phyloP scores from a whole-genome alignment of 2,113 vertebrate species.

The Colossoma macropomum region DNA sequence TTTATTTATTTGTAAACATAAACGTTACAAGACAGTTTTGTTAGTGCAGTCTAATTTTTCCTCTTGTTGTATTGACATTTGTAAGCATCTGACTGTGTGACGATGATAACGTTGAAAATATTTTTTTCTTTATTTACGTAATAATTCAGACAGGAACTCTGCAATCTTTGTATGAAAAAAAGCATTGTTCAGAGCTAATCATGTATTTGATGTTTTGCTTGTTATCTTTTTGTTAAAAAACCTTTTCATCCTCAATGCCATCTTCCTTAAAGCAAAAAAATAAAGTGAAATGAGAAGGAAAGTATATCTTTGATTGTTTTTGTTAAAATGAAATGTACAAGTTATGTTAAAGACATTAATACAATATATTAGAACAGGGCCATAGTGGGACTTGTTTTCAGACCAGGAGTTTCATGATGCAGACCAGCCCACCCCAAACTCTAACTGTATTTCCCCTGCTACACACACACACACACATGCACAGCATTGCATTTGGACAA shows the following conservation, averaged over 20 bases:
- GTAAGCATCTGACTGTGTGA: constrained; percentile 69
- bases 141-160: constrained; percentile 67
- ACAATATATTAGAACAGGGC: too few relatives aligned
- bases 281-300: constrained; percentile 65
- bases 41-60: constrained; percentile 64
- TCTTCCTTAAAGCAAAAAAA: constrained; percentile 66
- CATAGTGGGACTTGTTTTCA: too few relatives aligned
- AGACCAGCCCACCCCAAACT: too few relatives aligned
- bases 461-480: too few relatives aligned
- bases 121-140: constrained; percentile 67
- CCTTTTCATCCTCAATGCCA: constrained; percentile 58
- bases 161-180: constrained; percentile 55
- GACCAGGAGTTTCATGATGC: too few relatives aligned
- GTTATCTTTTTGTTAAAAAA: constrained; percentile 65
- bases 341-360: background rate
- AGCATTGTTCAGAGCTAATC: constrained; percentile 60
- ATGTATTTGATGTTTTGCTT: constrained; percentile 56
- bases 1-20: constrained; percentile 54
- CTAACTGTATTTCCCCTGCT: too few relatives aligned
- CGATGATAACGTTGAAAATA: constrained; percentile 61
- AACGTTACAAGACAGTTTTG: constrained; percentile 46
- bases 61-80: constrained; percentile 66
- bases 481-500: too few relatives aligned
- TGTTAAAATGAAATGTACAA: background rate
- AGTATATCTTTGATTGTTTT: background rate